Percentiles rank a stretch among this genome's conserved stretches.
phyloP scores from a whole-genome alignment of 2,888 invertebrate species.

The Elaeidobius kamerunicus region DNA sequence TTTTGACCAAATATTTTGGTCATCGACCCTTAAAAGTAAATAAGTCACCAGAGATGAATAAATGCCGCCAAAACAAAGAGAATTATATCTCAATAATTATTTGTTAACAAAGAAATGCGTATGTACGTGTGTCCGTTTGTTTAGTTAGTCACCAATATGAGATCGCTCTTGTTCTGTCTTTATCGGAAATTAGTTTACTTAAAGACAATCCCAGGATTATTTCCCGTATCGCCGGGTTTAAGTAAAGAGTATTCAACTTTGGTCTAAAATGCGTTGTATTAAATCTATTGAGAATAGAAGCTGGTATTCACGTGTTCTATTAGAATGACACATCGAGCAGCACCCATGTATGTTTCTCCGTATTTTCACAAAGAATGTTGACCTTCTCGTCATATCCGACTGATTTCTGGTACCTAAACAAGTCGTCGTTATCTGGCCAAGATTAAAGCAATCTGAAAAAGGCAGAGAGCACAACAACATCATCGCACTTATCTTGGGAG shows the following conservation, averaged over 20 bases:
- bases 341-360: too few relatives aligned
- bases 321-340: too few relatives aligned
- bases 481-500: slow-evolving; percentile 26
- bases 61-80: neutral
- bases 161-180: slow-evolving; percentile 19
- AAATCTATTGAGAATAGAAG: neutral
- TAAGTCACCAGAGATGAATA: neutral
- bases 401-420: slow-evolving; percentile 25
- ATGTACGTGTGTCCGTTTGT: neutral
- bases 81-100: neutral
- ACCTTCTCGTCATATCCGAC: slow-evolving; percentile 26
- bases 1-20: too few relatives aligned
- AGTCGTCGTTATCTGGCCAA: slow-evolving; percentile 16
- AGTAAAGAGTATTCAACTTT: slow-evolving; percentile 28
- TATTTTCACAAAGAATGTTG: slow-evolving; percentile 15
- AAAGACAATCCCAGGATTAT: slow-evolving; percentile 26
- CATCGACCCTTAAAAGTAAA: neutral
- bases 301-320: too few relatives aligned
- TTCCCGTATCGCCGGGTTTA: slow-evolving; percentile 16
- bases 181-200: slow-evolving; percentile 26
- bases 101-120: neutral
- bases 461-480: slow-evolving; percentile 16
- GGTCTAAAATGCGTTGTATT: slow-evolving; percentile 9
- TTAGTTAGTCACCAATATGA: slow-evolving; percentile 12
- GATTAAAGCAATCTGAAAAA: slow-evolving; percentile 23